A percentile compares a stretch with the other conserved stretches of the same genome.
Conservation (phyloP, 2,888 invertebrate genomes). For the Gastracanthus pulcherrimus region DNA sequence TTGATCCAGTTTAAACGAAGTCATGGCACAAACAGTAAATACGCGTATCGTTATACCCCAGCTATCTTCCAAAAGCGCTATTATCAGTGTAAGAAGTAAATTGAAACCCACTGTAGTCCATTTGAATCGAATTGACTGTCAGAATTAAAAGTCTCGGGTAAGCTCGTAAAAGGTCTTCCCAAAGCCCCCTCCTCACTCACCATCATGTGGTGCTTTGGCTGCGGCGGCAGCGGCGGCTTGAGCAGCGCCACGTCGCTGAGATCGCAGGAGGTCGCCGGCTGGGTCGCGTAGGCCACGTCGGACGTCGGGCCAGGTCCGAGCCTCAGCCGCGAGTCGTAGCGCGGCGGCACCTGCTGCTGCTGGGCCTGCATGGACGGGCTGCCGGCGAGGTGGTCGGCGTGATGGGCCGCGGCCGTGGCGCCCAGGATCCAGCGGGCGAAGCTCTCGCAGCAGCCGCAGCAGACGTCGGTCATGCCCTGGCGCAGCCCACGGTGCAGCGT, state of each 20-base stretch:
- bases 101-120: too few species aligned
- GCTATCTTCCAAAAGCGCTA: too few species aligned
- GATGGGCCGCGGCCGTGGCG: slow-evolving; percentile 64
- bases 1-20: too few species aligned
- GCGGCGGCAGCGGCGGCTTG: slow-evolving; percentile 73
- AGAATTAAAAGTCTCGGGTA: too few species aligned
- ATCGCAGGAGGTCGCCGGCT: slow-evolving; percentile 66
- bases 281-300: slow-evolving; percentile 69
- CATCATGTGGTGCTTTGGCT: slow-evolving; percentile 70
- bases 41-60: too few species aligned
- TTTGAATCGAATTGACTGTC: too few species aligned
- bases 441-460: slow-evolving; percentile 86
- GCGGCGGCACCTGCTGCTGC: slow-evolving; percentile 68
- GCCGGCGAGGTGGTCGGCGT: too few species aligned
- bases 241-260: slow-evolving; percentile 74
- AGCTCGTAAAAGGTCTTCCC: background rate
- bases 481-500: slow-evolving; percentile 87
- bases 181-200: slow-evolving; percentile 57
- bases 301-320: slow-evolving; percentile 61
- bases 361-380: slow-evolving; percentile 51
- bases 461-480: slow-evolving; percentile 85
- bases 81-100: too few species aligned
- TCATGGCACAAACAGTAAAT: too few species aligned
- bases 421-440: slow-evolving; percentile 82
- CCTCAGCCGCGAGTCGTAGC: slow-evolving; percentile 69